Percentiles rank a stretch among this genome's conserved stretches.
Evolutionary conservation across 2,888 invertebrate species (phyloP).

Genomic region (Ochropleura plecta): DNA sequence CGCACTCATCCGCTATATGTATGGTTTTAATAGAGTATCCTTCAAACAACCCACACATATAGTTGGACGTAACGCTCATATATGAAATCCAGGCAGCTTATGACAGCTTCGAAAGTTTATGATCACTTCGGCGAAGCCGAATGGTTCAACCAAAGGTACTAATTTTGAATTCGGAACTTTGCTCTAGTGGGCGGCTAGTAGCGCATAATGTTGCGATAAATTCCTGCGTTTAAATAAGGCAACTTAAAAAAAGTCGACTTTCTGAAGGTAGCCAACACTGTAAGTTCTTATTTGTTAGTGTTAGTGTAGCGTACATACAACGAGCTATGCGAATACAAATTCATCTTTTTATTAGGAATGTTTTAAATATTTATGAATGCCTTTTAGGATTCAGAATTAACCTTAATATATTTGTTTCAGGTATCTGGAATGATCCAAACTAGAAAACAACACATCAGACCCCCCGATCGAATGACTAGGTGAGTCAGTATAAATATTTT

Average conservation of each 20-base stretch:
- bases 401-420: slow-evolving; percentile 77
- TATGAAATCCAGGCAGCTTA: slow-evolving; percentile 44
- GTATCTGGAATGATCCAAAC: slow-evolving; percentile 86
- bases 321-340: background rate
- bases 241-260: background rate
- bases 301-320: background rate
- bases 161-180: slow-evolving; percentile 27
- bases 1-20: slow-evolving; percentile 71
- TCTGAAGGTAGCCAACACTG: background rate
- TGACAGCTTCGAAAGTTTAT: slow-evolving; percentile 41
- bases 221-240: background rate
- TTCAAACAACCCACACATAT: slow-evolving; percentile 51
- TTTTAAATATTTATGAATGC: background rate
- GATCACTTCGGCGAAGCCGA: slow-evolving; percentile 29
- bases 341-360: background rate
- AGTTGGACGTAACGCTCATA: slow-evolving; percentile 42
- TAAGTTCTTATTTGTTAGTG: background rate
- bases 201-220: slow-evolving; percentile 1
- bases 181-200: slow-evolving; percentile 3
- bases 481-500: slow-evolving; percentile 66
- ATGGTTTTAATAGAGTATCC: slow-evolving; percentile 67
- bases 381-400: background rate
- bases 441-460: slow-evolving; percentile 79
- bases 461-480: slow-evolving; percentile 87
- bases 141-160: slow-evolving; percentile 11